Evolutionary conservation across 1,140 invertebrate genomes (phyloP).

Genomic region (Lutraria rhynchaena): DNA sequence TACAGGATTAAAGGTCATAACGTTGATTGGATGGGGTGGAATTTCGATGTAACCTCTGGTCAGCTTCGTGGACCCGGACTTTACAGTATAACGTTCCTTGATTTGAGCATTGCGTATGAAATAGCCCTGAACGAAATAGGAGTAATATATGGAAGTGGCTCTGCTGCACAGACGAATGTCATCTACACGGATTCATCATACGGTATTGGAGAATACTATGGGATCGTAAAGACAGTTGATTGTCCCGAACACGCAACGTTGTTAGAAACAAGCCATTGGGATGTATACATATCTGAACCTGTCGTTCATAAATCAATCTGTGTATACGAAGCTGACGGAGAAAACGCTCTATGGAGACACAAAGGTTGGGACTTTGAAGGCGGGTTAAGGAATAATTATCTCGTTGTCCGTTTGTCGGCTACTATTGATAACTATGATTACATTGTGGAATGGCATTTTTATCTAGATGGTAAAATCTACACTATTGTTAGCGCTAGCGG

Average conservation of each 20-base stretch:
- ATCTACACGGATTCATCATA: constrained; percentile 51
- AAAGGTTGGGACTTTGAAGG: constrained; percentile 34
- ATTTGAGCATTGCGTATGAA: constrained; percentile 68
- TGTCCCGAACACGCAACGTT: constrained; percentile 45
- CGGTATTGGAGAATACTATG: constrained; percentile 51
- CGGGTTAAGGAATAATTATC: constrained; percentile 45
- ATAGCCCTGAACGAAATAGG: constrained; percentile 65
- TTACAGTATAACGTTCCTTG: constrained; percentile 33
- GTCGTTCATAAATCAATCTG: constrained; percentile 45
- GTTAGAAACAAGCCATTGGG: constrained; percentile 49
- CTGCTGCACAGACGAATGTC: constrained; percentile 34
- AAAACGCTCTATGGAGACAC: constrained; percentile 48
- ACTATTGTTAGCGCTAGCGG: constrained; percentile 61
- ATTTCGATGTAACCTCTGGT: constrained; percentile 31
- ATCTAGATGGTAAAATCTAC: constrained; percentile 62
- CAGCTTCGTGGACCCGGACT: constrained; percentile 37
- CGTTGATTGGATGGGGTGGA: constrained; percentile 55
- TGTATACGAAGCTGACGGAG: constrained; percentile 45
- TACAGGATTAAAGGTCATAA: constrained; percentile 41
- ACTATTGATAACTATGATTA: constrained; percentile 66
- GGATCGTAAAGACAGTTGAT: constrained; percentile 27
- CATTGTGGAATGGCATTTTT: constrained; percentile 65
- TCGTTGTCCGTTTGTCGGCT: constrained; percentile 33
- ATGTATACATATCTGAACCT: constrained; percentile 28
- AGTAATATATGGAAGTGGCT: constrained; percentile 43